These are phyloP conservation scores for Smittia sp. DNA, from an alignment of 2,888 invertebrate species.

Conservation along the genomic window DNA sequence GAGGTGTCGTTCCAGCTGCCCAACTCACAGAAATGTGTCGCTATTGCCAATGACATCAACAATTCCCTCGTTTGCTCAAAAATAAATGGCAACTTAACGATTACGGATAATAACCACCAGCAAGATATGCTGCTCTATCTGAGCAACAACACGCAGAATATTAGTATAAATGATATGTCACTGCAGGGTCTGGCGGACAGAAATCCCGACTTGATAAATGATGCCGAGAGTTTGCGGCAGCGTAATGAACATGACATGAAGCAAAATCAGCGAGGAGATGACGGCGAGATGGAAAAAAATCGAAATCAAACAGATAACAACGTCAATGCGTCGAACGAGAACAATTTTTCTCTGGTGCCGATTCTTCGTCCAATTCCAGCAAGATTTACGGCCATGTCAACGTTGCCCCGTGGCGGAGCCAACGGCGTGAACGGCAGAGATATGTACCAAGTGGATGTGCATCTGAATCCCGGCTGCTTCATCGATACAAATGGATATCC, in stretches of 20 bases:
- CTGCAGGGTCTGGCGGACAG: constrained; percentile 56
- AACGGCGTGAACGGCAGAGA: constrained; percentile 52
- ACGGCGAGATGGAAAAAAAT: constrained; percentile 47
- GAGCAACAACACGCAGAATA: constrained; percentile 49
- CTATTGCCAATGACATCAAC: constrained; percentile 48
- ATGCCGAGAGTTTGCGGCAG: constrained; percentile 62
- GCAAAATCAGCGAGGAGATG: constrained; percentile 49
- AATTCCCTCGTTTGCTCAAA: constrained; percentile 57
- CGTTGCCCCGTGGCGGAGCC: constrained; percentile 52
- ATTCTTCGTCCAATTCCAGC: constrained; percentile 51
- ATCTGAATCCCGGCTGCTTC: constrained; percentile 72
- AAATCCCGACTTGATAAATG: constrained; percentile 78
- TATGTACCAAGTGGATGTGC: constrained; percentile 63
- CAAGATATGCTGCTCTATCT: constrained; percentile 58
- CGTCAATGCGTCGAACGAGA: constrained; percentile 14
- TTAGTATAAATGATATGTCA: constrained; percentile 47
- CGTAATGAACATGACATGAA: constrained; percentile 49
- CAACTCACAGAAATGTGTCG: constrained; percentile 56
- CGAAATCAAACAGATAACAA: background rate
- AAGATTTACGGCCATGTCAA: constrained; percentile 55
- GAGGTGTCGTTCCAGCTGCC: constrained; percentile 43
- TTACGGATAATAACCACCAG: constrained; percentile 54
- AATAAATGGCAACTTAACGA: constrained; percentile 57
- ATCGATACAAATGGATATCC: constrained; percentile 77
- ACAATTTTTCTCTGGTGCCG: constrained; percentile 49